A percentile compares a stretch with the other conserved stretches of the same genome.
phyloP scores from a whole-genome alignment of 2,888 invertebrate genomes.

The Drosophila pegasa region DNA sequence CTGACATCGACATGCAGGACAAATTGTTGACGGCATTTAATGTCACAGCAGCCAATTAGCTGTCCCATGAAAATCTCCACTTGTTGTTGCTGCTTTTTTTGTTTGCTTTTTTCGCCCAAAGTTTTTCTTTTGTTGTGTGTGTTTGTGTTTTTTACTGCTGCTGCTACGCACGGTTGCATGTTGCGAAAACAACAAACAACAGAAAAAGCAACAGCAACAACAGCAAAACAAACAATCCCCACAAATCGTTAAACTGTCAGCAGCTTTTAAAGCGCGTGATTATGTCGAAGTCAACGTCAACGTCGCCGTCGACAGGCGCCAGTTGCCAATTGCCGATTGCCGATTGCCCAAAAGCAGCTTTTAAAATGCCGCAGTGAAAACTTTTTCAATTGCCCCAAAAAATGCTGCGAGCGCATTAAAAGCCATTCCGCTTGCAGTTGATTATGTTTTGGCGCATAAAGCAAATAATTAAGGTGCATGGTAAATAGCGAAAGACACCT shows the following conservation, averaged over 20 bases:
- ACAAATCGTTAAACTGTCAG: conserved; percentile 84
- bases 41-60: conserved; percentile 82
- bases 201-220: conserved; percentile 33
- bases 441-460: conserved; percentile 38
- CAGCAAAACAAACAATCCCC: conserved; percentile 75
- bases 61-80: conserved; percentile 79
- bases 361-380: conserved; percentile 64
- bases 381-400: conserved; percentile 66
- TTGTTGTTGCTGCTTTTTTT: conserved; percentile 39
- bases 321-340: conserved; percentile 41
- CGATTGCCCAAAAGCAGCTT: conserved; percentile 52
- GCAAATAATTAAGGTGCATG: conserved; percentile 38
- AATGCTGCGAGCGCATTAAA: conserved; percentile 34
- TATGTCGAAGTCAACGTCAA: conserved; percentile 67
- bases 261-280: conserved; percentile 81
- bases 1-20: conserved; percentile 80
- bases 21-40: conserved; percentile 81
- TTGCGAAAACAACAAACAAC: conserved; percentile 51
- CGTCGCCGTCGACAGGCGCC: conserved; percentile 68
- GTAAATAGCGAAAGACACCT: conserved; percentile 20
- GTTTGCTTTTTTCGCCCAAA: conserved; percentile 53
- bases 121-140: conserved; percentile 43
- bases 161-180: conserved; percentile 76
- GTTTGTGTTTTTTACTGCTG: conserved; percentile 34
- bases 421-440: conserved; percentile 21